These are phyloP conservation scores for Bradypus variegatus DNA, from an alignment of 2,797 vertebrate genomes.

Conservation along the genomic window DNA sequence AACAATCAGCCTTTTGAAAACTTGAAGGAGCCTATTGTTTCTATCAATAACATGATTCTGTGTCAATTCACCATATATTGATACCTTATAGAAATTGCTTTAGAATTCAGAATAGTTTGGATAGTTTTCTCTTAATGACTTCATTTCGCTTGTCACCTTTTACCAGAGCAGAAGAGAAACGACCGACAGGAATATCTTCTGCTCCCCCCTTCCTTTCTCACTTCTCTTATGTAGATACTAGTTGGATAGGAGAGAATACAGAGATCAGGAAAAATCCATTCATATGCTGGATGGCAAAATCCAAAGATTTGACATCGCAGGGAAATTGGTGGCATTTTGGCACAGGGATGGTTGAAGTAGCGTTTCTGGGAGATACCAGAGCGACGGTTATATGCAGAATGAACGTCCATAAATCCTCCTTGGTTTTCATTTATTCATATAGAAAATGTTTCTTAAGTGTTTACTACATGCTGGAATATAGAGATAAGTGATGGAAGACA, in stretches of 20 bases:
- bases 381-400: not conserved
- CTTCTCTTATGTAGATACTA: not conserved
- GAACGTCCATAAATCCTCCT: not conserved
- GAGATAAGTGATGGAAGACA: not conserved
- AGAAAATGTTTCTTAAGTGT: not conserved
- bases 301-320: rapidly evolving
- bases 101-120: not conserved
- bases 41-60: rapidly evolving
- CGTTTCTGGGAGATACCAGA: not conserved
- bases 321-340: not conserved
- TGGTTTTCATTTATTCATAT: not conserved
- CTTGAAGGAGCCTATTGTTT: not conserved
- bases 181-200: not conserved
- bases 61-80: not conserved
- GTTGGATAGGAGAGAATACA: not conserved
- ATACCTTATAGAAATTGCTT: not conserved
- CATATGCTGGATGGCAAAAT: rapidly evolving
- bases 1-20: not conserved
- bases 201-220: not conserved
- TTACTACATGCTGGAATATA: not conserved
- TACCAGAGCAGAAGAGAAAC: not conserved
- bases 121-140: not conserved
- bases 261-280: too few species aligned
- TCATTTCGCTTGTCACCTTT: not conserved
- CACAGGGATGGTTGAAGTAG: not conserved